phyloP scores from a whole-genome alignment of 2,797 vertebrate genomes.

The Amphiprion clarkii region DNA sequence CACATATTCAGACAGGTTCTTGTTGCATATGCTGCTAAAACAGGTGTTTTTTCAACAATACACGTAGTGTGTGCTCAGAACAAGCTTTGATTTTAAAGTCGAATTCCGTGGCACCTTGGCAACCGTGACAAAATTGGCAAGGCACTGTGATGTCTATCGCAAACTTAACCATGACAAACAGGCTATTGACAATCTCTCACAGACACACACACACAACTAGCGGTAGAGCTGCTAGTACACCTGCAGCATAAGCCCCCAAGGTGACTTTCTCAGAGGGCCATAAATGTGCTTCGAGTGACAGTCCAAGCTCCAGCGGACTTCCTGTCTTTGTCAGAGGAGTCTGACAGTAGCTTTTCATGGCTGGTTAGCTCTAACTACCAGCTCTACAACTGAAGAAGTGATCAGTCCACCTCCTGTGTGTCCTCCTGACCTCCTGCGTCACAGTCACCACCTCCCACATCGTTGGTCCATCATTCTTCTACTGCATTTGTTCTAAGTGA shows the following conservation, averaged over 20 bases:
- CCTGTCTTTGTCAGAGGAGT: no score
- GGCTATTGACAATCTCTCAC: no score
- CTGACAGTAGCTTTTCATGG: background rate
- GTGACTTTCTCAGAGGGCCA: background rate
- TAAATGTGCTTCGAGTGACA: background rate
- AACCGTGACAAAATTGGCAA: background rate
- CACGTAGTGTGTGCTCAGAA: background rate
- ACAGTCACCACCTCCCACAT: background rate
- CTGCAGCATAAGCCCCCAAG: background rate
- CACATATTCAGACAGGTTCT: background rate
- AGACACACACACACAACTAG: no score
- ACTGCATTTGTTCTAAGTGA: no score
- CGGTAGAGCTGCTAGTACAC: no score
- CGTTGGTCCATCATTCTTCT: background rate
- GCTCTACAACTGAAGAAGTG: background rate
- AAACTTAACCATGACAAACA: background rate
- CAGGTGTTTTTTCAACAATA: background rate
- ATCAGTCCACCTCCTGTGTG: background rate
- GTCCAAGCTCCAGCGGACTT: background rate
- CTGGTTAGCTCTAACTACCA: background rate
- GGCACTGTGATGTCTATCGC: background rate
- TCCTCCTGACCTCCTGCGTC: background rate
- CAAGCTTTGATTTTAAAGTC: background rate
- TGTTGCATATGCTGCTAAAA: background rate
- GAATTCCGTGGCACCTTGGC: background rate